Evolutionary conservation across 37 sponge, comb jelly and placozoan genomes (phyloP).

Genomic region (Eunapius fragilis): DNA sequence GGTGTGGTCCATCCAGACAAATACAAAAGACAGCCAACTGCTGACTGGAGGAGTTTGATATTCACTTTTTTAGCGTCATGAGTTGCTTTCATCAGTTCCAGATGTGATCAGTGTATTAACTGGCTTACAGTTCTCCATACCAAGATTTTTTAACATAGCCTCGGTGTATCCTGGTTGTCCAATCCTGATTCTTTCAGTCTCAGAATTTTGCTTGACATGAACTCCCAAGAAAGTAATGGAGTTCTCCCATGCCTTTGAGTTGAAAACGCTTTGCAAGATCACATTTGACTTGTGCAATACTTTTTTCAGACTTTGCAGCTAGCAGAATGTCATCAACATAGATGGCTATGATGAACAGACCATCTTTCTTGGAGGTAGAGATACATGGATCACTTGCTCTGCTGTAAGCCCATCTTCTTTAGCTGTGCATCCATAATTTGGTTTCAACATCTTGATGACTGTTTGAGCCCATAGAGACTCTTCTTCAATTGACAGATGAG

Average conservation of each 20-base stretch:
- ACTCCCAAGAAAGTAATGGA: no score
- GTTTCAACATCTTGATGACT: constrained; percentile 46
- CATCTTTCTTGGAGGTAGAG: no score
- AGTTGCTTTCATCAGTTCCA: constrained; percentile 12
- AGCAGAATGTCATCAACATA: no score
- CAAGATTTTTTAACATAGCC: no score
- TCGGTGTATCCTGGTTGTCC: constrained; percentile 63
- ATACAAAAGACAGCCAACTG: constrained; percentile 29
- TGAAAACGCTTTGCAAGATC: no score
- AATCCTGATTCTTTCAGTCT: constrained; percentile 48
- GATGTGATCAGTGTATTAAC: constrained; percentile 16
- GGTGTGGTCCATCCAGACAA: constrained; percentile 45
- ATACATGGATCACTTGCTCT: constrained; percentile 44
- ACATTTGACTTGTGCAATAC: background rate
- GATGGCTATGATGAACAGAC: constrained; percentile 34
- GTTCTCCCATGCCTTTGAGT: no score
- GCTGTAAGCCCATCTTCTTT: constrained; percentile 35
- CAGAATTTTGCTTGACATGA: constrained; percentile 34
- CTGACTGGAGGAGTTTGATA: constrained; percentile 7
- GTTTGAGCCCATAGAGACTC: constrained; percentile 49
- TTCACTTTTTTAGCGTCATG: constrained; percentile 14
- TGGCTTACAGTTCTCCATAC: constrained; percentile 44
- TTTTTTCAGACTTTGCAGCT: constrained; percentile 9
- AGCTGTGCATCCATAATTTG: constrained; percentile 25
- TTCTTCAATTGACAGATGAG: constrained; percentile 31